Evolutionary conservation across 2,797 vertebrate genomes (phyloP), one percentile per base, ranked within the genome.

Genomic region (Gymnothorax javanicus): DNA sequence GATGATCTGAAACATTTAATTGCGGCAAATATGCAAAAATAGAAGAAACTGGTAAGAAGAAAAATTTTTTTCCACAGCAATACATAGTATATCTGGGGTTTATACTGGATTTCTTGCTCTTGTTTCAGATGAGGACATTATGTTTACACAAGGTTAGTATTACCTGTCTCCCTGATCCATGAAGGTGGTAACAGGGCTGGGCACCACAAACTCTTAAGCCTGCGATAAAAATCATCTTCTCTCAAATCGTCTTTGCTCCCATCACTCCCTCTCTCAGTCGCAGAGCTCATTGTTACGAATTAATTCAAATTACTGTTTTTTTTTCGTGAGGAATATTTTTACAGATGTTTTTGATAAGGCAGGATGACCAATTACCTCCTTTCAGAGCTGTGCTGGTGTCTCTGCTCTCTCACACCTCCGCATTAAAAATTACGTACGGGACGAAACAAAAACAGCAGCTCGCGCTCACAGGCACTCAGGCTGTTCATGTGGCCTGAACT

Each of bases 401-500:
- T 54, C 56, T 27, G 9, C 43, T 73, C 25, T 67, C 64, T 25
- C 62, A 67, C 84, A 69, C 84, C 62, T 69, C 52, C 79, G 17
- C n/a, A 33, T 85, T 59, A 43, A 23, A 25, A 52, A 50, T 67
- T 83, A 84, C 33, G 23, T 50, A 60, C 73, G 64, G 20, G 12
- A 52, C 57, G 64, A 43, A 27, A 27, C 77, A 43, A 33, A 75
- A 75, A 43, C 57, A 54, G 79, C 67, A 71, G 82, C 27, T 56
- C 64, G 52, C 23, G 75, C 58, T 87, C 58, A 87, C 2, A 71
- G 12, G 20, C 83, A 84, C 69, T 64, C 83, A 7, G 73, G 71
- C 62, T 82, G 73, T 85, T 85, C 62, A 59, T 62, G 50, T 57
- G 67, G 33, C 57, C 71, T 62, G 56, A 67, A 83, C 59, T 56